A percentile compares a stretch with the other conserved stretches of the same genome.
phyloP scores from a whole-genome alignment of 2,797 vertebrate genomes.

The Acrossocheilus wenchowensis region DNA sequence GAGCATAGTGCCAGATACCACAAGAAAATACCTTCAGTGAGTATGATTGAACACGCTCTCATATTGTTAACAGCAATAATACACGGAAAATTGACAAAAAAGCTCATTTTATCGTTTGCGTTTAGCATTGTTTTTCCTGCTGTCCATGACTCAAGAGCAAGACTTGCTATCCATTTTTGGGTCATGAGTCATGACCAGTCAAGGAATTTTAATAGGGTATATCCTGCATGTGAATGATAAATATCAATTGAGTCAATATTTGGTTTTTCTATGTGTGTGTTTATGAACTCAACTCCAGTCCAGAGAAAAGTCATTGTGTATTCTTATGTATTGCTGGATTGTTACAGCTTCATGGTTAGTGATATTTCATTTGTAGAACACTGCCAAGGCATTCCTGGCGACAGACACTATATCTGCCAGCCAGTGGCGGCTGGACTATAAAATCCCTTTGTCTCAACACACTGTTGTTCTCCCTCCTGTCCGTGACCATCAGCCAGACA shows the following conservation, averaged over 20 bases:
- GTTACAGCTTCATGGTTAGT: slow-evolving; percentile 63
- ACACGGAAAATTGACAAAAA: no score
- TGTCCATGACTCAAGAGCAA: not conserved
- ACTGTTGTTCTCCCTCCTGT: slow-evolving; percentile 58
- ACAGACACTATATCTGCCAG: slow-evolving; percentile 74
- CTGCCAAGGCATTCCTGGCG: slow-evolving; percentile 75
- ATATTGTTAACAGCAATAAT: not conserved
- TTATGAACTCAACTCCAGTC: slow-evolving; percentile 52
- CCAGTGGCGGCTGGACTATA: slow-evolving; percentile 63
- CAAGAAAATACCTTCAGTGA: not conserved
- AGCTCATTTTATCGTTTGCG: not conserved
- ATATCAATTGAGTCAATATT: not conserved
- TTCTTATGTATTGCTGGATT: slow-evolving; percentile 61
- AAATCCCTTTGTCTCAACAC: slow-evolving; percentile 73
- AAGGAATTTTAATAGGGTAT: not conserved
- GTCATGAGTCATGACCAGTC: no score
- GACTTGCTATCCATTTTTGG: not conserved
- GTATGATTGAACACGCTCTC: not conserved
- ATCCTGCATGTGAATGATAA: not conserved
- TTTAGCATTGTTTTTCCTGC: not conserved
- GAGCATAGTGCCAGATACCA: not conserved
- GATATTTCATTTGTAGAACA: slow-evolving; percentile 69
- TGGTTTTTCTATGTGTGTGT: slow-evolving; percentile 35
- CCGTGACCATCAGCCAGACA: slow-evolving; percentile 49
- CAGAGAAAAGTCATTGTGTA: slow-evolving; percentile 60